A percentile compares a stretch with the other conserved stretches of the same genome.
phyloP scores from a whole-genome alignment of 2,888 invertebrate species.

The Smittia aterrima region DNA sequence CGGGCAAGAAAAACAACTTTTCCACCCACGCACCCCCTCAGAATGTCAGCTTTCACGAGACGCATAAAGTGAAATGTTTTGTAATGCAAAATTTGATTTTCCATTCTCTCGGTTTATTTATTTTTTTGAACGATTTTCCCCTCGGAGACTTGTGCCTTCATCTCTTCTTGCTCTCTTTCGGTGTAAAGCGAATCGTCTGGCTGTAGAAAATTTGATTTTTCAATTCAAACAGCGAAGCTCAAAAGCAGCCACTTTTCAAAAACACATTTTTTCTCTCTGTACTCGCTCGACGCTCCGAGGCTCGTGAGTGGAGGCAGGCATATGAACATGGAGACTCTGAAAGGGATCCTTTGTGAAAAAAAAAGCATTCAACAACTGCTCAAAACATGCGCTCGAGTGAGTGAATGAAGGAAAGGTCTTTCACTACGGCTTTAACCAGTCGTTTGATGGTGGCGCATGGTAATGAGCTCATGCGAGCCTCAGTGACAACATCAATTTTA shows the following conservation, averaged over 20 bases:
- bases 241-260: constrained; percentile 1
- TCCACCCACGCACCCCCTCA: neutral
- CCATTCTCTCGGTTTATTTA: neutral
- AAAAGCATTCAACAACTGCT: neutral
- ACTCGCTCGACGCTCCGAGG: neutral
- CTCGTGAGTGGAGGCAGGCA: neutral
- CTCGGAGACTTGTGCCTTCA: constrained; percentile 3
- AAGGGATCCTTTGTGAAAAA: no score
- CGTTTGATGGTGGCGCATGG: no score
- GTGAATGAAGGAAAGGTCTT: neutral
- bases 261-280: neutral
- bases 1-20: neutral
- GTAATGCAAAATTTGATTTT: constrained; percentile 28
- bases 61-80: constrained; percentile 10
- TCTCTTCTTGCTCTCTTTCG: neutral
- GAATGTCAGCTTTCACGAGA: neutral
- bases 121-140: constrained; percentile 4
- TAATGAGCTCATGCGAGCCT: no score
- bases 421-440: neutral
- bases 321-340: neutral
- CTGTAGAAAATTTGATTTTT: constrained; percentile 12
- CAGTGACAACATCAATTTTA: neutral
- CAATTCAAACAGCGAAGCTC: constrained; percentile 22
- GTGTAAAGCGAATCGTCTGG: neutral
- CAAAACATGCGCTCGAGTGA: neutral